Conservation (phyloP, 2,113 vertebrate genomes). For the Microtus richardsoni region DNA sequence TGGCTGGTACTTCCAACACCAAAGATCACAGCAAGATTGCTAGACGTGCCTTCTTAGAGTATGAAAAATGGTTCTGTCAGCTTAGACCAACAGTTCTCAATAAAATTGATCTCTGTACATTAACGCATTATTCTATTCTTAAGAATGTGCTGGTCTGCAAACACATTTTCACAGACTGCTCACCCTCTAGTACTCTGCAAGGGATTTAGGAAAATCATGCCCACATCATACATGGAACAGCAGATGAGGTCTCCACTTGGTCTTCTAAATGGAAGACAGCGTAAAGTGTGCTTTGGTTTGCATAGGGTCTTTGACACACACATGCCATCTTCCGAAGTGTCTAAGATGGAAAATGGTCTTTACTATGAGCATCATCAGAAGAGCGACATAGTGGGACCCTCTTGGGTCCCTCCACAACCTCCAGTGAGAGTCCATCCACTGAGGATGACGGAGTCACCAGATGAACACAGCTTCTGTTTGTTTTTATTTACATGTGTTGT, state of each 20-base stretch:
- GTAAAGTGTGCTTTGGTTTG: neutral
- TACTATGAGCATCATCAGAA: neutral
- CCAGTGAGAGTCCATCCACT: neutral
- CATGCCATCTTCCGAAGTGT: neutral
- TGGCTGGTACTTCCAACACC: slow-evolving; percentile 1
- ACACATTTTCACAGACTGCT: slow-evolving; percentile 67
- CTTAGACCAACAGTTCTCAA: slow-evolving; percentile 74
- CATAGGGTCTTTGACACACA: neutral
- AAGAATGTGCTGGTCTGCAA: slow-evolving; percentile 67
- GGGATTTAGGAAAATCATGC: slow-evolving; percentile 61
- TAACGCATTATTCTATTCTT: slow-evolving; percentile 80
- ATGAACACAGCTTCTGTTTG: neutral
- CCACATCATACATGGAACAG: slow-evolving; percentile 16
- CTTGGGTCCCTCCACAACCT: neutral
- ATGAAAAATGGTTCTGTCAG: slow-evolving; percentile 53
- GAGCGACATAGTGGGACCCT: neutral
- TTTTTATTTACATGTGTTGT: slow-evolving; percentile 45
- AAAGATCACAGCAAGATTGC: slow-evolving; percentile 3
- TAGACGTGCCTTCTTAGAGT: neutral
- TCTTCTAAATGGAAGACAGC: slow-evolving; percentile 29
- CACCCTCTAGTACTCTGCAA: slow-evolving; percentile 69
- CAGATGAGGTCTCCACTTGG: slow-evolving; percentile 36
- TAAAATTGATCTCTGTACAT: slow-evolving; percentile 83
- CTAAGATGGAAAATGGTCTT: neutral
- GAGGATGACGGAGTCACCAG: neutral